These are phyloP conservation scores for Ceriagrion tenellum DNA, from an alignment of 2,888 invertebrate genomes.

Conservation along the genomic window DNA sequence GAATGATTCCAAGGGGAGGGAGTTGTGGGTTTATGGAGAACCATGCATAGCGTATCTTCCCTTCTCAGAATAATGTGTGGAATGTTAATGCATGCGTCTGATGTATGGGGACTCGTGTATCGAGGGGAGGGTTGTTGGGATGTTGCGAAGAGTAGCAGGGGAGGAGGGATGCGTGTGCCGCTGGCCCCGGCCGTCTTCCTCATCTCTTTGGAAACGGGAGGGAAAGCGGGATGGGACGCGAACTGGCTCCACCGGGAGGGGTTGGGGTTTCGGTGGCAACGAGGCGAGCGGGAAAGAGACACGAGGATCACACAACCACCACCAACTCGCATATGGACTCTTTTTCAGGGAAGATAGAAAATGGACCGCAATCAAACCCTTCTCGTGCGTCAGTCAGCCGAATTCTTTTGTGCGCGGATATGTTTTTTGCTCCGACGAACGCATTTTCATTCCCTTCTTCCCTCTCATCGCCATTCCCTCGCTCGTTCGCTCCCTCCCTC, in stretches of 20 bases:
- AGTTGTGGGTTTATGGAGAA: no score
- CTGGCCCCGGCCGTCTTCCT: background rate
- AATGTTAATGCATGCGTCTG: background rate
- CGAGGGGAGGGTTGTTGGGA: background rate
- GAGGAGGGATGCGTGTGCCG: background rate
- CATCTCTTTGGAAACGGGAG: background rate
- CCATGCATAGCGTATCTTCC: no score
- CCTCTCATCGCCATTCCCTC: background rate
- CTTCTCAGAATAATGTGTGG: background rate
- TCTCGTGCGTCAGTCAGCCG: background rate
- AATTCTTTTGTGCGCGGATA: constrained; percentile 23
- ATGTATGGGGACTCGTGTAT: background rate
- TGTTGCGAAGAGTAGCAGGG: background rate
- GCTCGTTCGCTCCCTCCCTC: no score
- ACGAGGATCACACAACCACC: no score
- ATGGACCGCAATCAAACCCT: constrained; percentile 39
- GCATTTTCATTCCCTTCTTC: constrained; percentile 11
- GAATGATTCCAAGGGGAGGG: background rate
- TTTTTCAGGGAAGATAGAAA: background rate
- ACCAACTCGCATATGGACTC: no score
- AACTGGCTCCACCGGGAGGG: no score
- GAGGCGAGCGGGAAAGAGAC: no score
- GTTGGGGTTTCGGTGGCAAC: no score
- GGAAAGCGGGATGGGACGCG: no score
- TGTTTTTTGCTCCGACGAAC: constrained; percentile 49